Base-by-base conservation (phyloP, 1,140 invertebrate genomes). In the Aplysia californica region DNA sequence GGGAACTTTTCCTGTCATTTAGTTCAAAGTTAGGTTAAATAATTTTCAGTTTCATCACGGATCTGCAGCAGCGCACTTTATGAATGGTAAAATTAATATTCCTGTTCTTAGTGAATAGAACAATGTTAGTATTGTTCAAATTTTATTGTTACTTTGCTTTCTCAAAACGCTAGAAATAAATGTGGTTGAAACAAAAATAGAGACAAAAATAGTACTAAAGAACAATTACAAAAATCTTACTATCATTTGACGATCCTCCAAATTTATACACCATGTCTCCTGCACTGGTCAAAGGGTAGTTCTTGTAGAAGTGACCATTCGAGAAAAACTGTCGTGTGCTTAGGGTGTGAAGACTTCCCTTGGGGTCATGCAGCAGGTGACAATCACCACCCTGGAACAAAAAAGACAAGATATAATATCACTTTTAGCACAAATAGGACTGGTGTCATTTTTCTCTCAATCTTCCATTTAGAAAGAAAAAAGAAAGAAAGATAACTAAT, bases 321-420 rank as follows among this genome's bases (percentile, higher is more conserved):
- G 82, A 86, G 76, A 88, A 88, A 65, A 88, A 88, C 75, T 87
- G 83, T 58, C 80, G 82, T 39, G 83, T 80, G 20, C 87, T 86
- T 1, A 88, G 68, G 65, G 84, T 80, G 15, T 80, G 75, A 6
- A 87, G 39, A 18, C 75, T 39, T 39, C 79, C 75, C n/a, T 71
- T 18, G 26, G 41, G 18, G 3, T 23, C 18, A 41, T 74, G 31
- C 55, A 66, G 50, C 15, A 80, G 35, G 35, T 31, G 69, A 77
- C 83, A 86, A 15, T 79, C 84, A 10, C 82, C 86, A 20, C 80
- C 86, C 41, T 75, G 58, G 0, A 82, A 70, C 1, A 66, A 81
- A 68, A 44, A 10, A 61, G 6, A 15, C 20, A 15, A 26, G 20
- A 26, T 61, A 50, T n/a, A 50, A 15, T 50, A 50, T n/a, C 10